Conservation (phyloP, 1,140 invertebrate genomes). For the Papilio polyxenes region DNA sequence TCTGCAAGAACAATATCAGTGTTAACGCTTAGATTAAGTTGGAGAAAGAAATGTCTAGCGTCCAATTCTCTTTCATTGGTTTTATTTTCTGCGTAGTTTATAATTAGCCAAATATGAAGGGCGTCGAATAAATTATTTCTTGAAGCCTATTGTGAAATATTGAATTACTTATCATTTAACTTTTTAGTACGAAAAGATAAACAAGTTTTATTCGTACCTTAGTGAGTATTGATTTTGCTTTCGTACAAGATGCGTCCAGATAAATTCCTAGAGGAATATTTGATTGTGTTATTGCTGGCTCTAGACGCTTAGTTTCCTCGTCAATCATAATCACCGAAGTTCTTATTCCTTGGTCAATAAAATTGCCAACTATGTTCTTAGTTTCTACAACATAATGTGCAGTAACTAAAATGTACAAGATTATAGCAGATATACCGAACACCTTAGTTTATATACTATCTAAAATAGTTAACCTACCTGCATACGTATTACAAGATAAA, state of each 20-base stretch:
- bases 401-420: neutral
- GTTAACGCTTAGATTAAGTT: conserved; percentile 62
- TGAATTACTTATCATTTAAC: neutral
- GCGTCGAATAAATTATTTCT: conserved; percentile 55
- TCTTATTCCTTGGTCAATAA: conserved; percentile 44
- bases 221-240: conserved; percentile 43
- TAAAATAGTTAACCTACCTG: conserved; percentile 40
- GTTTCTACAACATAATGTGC: conserved; percentile 42
- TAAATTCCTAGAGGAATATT: conserved; percentile 54
- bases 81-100: conserved; percentile 40
- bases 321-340: conserved; percentile 44
- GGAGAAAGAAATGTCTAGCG: conserved; percentile 45
- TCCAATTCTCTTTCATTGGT: conserved; percentile 30
- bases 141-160: conserved; percentile 47
- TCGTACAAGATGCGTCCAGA: conserved; percentile 52
- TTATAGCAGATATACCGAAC: neutral
- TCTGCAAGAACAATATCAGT: conserved; percentile 59
- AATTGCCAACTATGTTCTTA: conserved; percentile 36
- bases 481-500: conserved; percentile 44
- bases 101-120: conserved; percentile 60
- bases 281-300: conserved; percentile 41
- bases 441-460: neutral
- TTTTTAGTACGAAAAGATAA: neutral
- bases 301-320: conserved; percentile 28
- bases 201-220: conserved; percentile 47